Conservation (phyloP, 2,113 vertebrate genomes). For the Ochotona curzoniae region DNA sequence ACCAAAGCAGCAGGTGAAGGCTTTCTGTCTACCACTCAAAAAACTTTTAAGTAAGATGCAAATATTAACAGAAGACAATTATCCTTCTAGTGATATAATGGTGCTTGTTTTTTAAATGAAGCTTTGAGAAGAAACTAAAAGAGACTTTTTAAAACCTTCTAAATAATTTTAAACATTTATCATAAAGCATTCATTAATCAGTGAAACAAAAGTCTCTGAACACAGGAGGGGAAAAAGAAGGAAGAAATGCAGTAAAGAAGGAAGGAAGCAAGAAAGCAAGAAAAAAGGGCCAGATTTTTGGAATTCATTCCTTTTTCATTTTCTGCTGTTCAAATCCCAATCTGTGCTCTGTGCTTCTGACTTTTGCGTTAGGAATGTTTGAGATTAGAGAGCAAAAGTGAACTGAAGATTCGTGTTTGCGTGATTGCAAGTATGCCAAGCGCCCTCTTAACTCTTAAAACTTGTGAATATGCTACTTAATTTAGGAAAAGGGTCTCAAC, state of each 20-base stretch:
- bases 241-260: neutral
- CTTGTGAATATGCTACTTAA: neutral
- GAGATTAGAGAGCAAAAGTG: neutral
- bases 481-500: neutral
- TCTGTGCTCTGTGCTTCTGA: neutral
- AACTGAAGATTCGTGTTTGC: neutral
- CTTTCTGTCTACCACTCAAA: too few species aligned
- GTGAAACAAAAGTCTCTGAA: neutral
- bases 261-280: neutral
- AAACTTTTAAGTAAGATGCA: neutral
- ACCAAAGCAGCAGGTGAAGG: too few species aligned
- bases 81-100: neutral
- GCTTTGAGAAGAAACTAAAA: neutral
- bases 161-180: neutral
- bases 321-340: neutral
- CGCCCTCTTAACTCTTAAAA: neutral
- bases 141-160: neutral
- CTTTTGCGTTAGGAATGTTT: neutral
- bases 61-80: neutral
- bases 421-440: neutral
- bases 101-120: neutral
- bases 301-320: neutral
- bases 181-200: neutral
- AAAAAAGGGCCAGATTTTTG: neutral
- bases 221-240: accelerated